Percentiles rank a stretch among this genome's conserved stretches.
Evolutionary conservation across 2,888 invertebrate genomes (phyloP).

Genomic region (Lasius fuliginosus): DNA sequence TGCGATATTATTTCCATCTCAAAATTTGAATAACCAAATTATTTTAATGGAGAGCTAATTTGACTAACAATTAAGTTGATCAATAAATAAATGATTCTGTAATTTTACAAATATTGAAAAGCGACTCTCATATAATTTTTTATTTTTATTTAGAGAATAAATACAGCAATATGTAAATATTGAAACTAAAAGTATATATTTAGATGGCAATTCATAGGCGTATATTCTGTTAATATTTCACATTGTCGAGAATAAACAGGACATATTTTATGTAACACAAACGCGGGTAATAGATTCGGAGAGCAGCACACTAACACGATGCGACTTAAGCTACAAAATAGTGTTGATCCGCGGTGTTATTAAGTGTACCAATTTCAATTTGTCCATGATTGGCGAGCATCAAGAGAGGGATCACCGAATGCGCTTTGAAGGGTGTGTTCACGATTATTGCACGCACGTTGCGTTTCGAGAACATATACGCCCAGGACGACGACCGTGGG

Average conservation of each 20-base stretch:
- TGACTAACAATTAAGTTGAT: background rate
- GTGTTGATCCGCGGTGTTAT: slow-evolving; percentile 52
- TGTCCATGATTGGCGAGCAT: slow-evolving; percentile 62
- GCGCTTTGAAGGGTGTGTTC: slow-evolving; percentile 67
- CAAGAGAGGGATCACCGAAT: slow-evolving; percentile 67
- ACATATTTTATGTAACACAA: slow-evolving; percentile 6
- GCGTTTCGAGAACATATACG: slow-evolving; percentile 67
- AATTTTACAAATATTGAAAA: background rate
- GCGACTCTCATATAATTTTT: background rate
- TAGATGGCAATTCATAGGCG: background rate
- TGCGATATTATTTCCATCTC: slow-evolving; percentile 7
- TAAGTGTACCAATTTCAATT: slow-evolving; percentile 68
- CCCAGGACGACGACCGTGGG: slow-evolving; percentile 58
- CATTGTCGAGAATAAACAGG: background rate
- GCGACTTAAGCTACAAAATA: slow-evolving; percentile 31
- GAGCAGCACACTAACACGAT: slow-evolving; percentile 2
- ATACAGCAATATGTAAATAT: background rate
- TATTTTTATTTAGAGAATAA: background rate
- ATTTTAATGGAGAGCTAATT: background rate
- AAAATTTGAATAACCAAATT: background rate
- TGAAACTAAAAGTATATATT: background rate
- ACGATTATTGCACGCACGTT: slow-evolving; percentile 65
- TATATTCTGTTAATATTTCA: background rate
- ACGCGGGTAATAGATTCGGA: slow-evolving; percentile 29
- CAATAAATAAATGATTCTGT: background rate